Base-by-base conservation (phyloP, 2,888 invertebrate species). In the Syrphus vitripennis region DNA sequence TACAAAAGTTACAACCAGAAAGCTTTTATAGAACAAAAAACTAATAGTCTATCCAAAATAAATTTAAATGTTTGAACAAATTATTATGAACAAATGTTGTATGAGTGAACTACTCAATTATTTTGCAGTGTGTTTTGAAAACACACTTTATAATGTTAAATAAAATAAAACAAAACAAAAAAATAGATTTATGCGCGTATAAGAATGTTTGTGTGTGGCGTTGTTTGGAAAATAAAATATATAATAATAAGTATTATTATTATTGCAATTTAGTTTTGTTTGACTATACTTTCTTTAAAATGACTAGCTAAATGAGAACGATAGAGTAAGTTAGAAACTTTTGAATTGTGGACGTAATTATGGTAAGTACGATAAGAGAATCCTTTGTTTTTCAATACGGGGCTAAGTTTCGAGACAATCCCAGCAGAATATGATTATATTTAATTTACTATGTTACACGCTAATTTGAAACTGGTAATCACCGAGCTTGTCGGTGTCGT, bases 181-280 rank as follows among this genome's bases (percentile, higher is more conserved):
- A 67, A 67, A 40, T 50, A 21, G 29, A 50, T 83, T 63, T 63
- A 29, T 67, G 71, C 76, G 65, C 76, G 67, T 76, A 69, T 69
- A 81, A 65, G 81, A 24, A 72, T 84, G 71, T 72, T 84, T 84
- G 76, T 84, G 76, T 71, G 67, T 80, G 71, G 24, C 75, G 80
- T 70, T 84, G 76, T 81, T 84, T 16, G 48, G 67, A 61, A 61
- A 75, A 69, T 40, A 59, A 67, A 77, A 40, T 37, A 37, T 14
- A 40, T 61, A 79, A 75, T 45, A 76, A 71, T 34, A 34, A 34
- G n/a, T n/a, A n/a, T 50, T 50, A 50, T 26, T 48, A 48, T 63
- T 83, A 83, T 79, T 83, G 57, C 79, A 70, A 69, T 10, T 19
- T 31, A 57, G 6, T 14, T 29, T 65, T 57, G 26, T 29, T n/a